Evolutionary conservation across 1,140 invertebrate genomes (phyloP), one percentile per base, ranked within the genome.

Genomic region (Lepidostoma basale): DNA sequence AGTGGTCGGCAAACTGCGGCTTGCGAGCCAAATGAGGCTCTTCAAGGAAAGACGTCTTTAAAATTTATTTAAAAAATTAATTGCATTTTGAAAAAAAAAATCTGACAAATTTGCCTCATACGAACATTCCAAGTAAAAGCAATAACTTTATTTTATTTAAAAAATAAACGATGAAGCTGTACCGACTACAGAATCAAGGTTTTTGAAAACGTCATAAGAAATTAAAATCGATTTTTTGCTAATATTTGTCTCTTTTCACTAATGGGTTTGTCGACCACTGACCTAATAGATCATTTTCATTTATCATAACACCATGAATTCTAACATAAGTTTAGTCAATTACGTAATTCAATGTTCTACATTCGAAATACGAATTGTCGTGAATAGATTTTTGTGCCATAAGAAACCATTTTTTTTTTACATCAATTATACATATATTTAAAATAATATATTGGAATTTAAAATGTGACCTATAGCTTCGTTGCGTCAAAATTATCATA

Each of bases 371-470:
- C 42, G 16, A 42, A 60, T 49, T 47, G 60, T 62, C 67, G 67
- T 69, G 67, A 69, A 69, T 69, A 45, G 58, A 58, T 58, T 49
- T 33, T 62, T 44, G 67, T 69, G 67, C 67, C 67, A 69, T 69
- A 67, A 44, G 25, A 14, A 30, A 54, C 3, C 8, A 26, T 54
- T n/a, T n/a, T 12, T 28, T 28, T 28, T 12, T 3, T 16, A 26
- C 3, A 59, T 4, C 14, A 20, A 5, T 58, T 26, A 22, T 10
- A 9, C 52, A 56, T 36, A 2, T 30, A 30, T 33, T 56, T 56
- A 33, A 40, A 10, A 22, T 22, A 40, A 56, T 10, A 30, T 56
- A n/a, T 42, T 42, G 22, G 36, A 25, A 26, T 59, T 20, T 40
- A n/a, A n/a, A n/a, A n/a, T n/a, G n/a, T n/a, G n/a, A n/a, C n/a